Evolutionary conservation across 1,140 invertebrate species (phyloP).

Genomic region (Nephotettix cincticeps): DNA sequence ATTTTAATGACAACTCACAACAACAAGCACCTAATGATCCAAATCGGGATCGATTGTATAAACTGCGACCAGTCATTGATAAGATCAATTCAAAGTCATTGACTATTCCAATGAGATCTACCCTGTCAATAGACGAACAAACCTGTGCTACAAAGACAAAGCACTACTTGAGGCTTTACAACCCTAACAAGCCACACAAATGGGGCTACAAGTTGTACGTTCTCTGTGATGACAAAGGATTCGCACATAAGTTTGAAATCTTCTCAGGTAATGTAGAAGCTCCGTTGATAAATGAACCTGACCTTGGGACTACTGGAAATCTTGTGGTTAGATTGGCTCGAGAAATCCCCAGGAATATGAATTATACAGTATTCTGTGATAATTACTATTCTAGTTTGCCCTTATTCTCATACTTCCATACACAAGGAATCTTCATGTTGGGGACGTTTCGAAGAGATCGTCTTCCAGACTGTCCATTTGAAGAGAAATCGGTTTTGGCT

Average conservation of each 20-base stretch:
- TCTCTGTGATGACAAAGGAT: conserved; percentile 35
- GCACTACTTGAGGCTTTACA: conserved; percentile 43
- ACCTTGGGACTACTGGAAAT: conserved; percentile 40
- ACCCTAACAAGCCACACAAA: conserved; percentile 45
- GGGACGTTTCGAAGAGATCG: conserved; percentile 40
- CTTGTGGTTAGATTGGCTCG: conserved; percentile 35
- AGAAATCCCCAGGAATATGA: conserved; percentile 26
- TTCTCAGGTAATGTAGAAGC: conserved; percentile 39
- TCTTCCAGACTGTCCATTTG: conserved; percentile 24
- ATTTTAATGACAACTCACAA: conserved; percentile 8
- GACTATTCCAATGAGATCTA: conserved; percentile 39
- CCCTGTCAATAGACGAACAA: conserved; percentile 43
- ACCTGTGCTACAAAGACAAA: conserved; percentile 43
- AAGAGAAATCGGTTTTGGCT: background rate
- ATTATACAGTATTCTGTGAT: conserved; percentile 42
- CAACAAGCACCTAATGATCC: background rate
- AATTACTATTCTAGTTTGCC: conserved; percentile 44
- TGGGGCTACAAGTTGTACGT: conserved; percentile 45
- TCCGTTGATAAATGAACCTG: conserved; percentile 33
- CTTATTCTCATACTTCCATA: conserved; percentile 39
- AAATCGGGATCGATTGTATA: conserved; percentile 1
- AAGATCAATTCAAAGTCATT: background rate
- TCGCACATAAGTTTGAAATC: conserved; percentile 43
- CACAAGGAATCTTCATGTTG: conserved; percentile 39
- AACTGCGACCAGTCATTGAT: conserved; percentile 14